Percentiles rank a stretch among this genome's conserved stretches.
Conservation (phyloP, 2,797 vertebrate genomes). For the Morelia viridis region DNA sequence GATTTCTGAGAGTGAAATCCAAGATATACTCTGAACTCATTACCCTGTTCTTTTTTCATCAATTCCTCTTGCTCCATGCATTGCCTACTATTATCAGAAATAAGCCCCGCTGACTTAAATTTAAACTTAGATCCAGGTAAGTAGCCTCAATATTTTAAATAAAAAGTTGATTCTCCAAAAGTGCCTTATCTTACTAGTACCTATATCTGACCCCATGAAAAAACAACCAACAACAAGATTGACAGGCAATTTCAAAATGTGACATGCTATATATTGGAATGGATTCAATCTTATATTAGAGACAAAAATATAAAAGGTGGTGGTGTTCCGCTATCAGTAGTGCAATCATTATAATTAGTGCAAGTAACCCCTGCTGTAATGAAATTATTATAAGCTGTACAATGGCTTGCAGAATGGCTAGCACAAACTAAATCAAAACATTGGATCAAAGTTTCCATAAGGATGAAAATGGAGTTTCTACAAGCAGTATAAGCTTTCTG, state of each 20-base stretch:
- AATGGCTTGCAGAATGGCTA: neutral
- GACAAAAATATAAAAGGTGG: too few relatives aligned
- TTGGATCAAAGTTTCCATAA: neutral
- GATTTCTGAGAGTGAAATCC: neutral
- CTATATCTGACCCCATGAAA: neutral
- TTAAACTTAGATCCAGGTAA: neutral
- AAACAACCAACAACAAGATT: conserved; percentile 17
- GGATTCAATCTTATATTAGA: too few relatives aligned
- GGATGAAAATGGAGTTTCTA: neutral
- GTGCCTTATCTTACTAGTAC: neutral
- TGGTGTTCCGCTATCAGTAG: too few relatives aligned
- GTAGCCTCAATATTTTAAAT: neutral
- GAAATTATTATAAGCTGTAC: neutral
- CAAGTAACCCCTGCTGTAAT: neutral
- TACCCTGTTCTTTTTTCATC: neutral
- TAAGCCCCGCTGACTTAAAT: neutral
- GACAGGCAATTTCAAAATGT: neutral
- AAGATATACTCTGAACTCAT: neutral
- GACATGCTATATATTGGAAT: conserved; percentile 20
- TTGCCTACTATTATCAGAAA: neutral
- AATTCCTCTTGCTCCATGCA: neutral
- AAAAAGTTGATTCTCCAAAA: conserved; percentile 2
- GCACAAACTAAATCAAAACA: neutral
- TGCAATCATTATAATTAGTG: neutral
- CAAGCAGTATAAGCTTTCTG: neutral